These are phyloP conservation scores for Chinchilla lanigera DNA, from an alignment of 2,113 vertebrate species.

Conservation along the genomic window DNA sequence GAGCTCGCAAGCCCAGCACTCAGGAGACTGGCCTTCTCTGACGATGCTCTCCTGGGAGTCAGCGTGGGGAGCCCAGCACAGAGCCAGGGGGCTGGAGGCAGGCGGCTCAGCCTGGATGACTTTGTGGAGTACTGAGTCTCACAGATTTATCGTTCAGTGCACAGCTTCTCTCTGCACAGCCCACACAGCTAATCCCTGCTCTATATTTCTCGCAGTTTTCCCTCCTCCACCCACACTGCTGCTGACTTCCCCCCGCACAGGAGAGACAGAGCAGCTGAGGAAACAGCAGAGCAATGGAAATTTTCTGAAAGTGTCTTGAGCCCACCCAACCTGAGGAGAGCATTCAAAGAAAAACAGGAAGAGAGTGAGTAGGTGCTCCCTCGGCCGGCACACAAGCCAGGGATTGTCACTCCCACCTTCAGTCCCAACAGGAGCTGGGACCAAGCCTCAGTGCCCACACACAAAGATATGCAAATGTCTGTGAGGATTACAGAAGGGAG, in stretches of 20 bases:
- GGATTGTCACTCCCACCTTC: conserved; percentile 72
- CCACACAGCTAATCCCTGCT: conserved; percentile 84
- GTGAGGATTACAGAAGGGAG: conserved; percentile 60
- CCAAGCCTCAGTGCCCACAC: conserved; percentile 57
- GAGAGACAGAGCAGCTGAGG: conserved; percentile 82
- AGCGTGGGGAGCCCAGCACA: neutral
- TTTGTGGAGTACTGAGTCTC: conserved; percentile 76
- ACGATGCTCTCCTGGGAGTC: neutral
- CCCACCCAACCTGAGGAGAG: conserved; percentile 78
- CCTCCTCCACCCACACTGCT: conserved; percentile 86
- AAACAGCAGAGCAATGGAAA: conserved; percentile 82
- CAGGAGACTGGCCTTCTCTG: neutral
- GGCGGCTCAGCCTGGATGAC: conserved; percentile 55
- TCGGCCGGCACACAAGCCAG: conserved; percentile 44
- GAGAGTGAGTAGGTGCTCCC: conserved; percentile 65
- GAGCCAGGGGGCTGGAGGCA: neutral
- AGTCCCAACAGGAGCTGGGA: conserved; percentile 51
- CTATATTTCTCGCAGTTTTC: conserved; percentile 86
- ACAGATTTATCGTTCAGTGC: conserved; percentile 80
- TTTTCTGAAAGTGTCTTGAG: conserved; percentile 80
- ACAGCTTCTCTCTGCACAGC: conserved; percentile 81
- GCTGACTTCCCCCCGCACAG: conserved; percentile 85
- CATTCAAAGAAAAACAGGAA: conserved; percentile 80
- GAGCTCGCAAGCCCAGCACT: neutral
- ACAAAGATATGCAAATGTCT: conserved; percentile 65